phyloP scores from a whole-genome alignment of 2,113 vertebrate species.

The Todiramphus chloris region DNA sequence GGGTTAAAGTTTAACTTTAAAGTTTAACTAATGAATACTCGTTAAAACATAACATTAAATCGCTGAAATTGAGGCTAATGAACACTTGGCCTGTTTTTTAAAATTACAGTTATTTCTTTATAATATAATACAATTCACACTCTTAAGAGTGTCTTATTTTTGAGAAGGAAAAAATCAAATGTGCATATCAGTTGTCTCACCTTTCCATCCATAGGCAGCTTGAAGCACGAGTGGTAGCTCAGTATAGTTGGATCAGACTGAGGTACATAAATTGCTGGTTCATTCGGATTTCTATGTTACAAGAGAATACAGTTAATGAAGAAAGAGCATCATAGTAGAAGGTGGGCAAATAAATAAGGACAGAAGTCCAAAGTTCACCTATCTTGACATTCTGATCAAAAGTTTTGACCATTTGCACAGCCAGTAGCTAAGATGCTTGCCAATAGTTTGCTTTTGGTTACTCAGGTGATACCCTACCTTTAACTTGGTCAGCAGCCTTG shows the following conservation, averaged over 20 bases:
- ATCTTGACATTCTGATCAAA: neutral
- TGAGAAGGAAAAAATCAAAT: neutral
- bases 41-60: conserved; percentile 10
- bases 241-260: neutral
- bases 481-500: neutral
- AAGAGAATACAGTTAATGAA: neutral
- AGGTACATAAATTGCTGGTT: neutral
- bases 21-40: neutral
- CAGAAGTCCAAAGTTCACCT: neutral
- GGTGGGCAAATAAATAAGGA: neutral
- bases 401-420: neutral
- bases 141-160: neutral
- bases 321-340: neutral
- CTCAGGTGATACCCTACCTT: neutral
- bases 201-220: neutral
- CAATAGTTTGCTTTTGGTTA: neutral
- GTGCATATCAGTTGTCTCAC: neutral
- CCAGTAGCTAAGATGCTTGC: neutral
- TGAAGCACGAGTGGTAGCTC: neutral
- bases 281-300: neutral
- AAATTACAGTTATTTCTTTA: neutral
- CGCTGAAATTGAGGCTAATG: conserved; percentile 45
- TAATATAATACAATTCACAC: neutral
- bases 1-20: too few species aligned
- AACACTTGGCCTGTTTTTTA: neutral